A percentile compares a stretch with the other conserved stretches of the same genome.
Conservation (phyloP, 2,888 invertebrate species). For the Bombyx huttoni region DNA sequence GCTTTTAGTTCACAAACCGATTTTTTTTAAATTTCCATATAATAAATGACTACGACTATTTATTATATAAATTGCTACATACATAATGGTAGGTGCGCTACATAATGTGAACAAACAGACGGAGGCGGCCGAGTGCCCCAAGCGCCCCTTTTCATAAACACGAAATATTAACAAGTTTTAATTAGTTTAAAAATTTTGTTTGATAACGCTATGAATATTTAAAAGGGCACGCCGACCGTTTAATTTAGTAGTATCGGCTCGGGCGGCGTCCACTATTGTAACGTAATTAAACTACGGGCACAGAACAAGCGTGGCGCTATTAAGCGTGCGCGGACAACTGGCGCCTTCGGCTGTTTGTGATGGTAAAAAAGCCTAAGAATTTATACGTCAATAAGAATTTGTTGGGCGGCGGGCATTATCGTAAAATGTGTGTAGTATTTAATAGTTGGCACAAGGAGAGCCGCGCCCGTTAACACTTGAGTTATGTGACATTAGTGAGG, state of each 20-base stretch:
- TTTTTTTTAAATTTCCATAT: too few relatives aligned
- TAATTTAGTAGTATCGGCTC: constrained; percentile 55
- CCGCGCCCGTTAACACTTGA: constrained; percentile 61
- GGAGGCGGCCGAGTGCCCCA: constrained; percentile 19
- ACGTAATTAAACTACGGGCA: constrained; percentile 59
- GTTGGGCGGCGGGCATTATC: constrained; percentile 59
- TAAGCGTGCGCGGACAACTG: constrained; percentile 57
- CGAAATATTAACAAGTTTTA: constrained; percentile 56
- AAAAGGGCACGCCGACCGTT: constrained; percentile 55
- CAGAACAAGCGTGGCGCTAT: constrained; percentile 54
- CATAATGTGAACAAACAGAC: constrained; percentile 25
- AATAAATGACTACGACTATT: too few relatives aligned
- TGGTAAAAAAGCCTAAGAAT: constrained; percentile 44
- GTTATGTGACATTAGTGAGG: constrained; percentile 59
- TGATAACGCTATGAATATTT: constrained; percentile 66
- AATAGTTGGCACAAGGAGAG: constrained; percentile 62
- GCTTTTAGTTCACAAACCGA: too few relatives aligned
- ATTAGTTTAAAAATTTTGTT: constrained; percentile 65
- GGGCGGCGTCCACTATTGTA: constrained; percentile 27
- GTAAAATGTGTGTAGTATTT: constrained; percentile 63
- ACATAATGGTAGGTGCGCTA: neutral
- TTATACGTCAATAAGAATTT: constrained; percentile 65
- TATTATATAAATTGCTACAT: too few relatives aligned
- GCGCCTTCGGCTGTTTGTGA: constrained; percentile 54
- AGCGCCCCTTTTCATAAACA: constrained; percentile 24